Evolutionary conservation across 2,888 invertebrate genomes (phyloP).

Genomic region (Microctonus brassicae): DNA sequence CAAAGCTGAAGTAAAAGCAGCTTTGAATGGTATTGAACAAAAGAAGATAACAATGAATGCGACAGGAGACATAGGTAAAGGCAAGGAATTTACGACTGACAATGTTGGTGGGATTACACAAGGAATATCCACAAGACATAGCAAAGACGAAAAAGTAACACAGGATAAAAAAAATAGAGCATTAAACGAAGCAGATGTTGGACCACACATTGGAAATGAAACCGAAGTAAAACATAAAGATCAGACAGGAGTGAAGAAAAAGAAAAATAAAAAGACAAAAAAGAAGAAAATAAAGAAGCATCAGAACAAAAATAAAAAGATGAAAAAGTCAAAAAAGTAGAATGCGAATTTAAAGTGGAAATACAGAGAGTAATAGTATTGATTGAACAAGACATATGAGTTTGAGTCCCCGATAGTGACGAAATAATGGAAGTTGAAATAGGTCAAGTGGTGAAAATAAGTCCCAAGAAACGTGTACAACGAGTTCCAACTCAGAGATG

Average conservation of each 20-base stretch:
- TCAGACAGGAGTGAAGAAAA: background rate
- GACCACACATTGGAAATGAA: background rate
- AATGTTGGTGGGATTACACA: constrained; percentile 1
- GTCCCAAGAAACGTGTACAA: background rate
- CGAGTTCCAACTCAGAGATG: background rate
- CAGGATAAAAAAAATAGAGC: background rate
- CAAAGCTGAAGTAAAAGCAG: background rate
- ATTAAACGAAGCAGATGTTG: constrained; percentile 5
- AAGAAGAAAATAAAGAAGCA: background rate
- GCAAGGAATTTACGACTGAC: background rate
- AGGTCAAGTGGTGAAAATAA: background rate
- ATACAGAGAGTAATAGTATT: background rate
- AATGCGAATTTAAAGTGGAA: constrained; percentile 3
- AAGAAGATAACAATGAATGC: background rate
- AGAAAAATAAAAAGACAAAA: constrained; percentile 3
- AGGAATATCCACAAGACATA: background rate
- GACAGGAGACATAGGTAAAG: background rate
- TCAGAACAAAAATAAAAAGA: background rate
- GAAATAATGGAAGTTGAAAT: constrained; percentile 14
- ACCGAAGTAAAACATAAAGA: background rate
- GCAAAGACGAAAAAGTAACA: background rate
- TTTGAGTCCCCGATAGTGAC: background rate
- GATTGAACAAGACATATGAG: background rate
- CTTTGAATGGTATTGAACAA: background rate
- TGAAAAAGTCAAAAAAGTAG: constrained; percentile 1